Evolutionary conservation across 2,888 invertebrate species (phyloP).

Genomic region (Coenonympha glycerion): DNA sequence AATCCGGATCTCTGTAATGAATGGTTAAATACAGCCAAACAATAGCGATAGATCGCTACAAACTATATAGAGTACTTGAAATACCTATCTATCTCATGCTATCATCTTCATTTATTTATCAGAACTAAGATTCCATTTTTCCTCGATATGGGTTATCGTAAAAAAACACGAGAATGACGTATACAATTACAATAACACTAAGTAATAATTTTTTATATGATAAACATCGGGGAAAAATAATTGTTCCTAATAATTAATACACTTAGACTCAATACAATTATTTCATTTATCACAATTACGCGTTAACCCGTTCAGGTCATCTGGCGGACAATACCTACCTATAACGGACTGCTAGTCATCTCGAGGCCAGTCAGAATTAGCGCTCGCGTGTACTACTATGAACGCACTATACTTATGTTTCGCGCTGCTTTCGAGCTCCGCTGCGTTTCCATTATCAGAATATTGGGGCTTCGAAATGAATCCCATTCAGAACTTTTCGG

Average conservation of each 20-base stretch:
- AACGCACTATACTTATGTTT: slow-evolving; percentile 28
- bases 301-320: slow-evolving; percentile 8
- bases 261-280: too few relatives aligned
- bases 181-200: neutral
- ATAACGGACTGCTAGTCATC: neutral
- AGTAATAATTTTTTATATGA: neutral
- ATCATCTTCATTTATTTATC: too few relatives aligned
- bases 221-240: neutral
- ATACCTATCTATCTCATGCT: too few relatives aligned
- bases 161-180: too few relatives aligned
- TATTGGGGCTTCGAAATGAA: slow-evolving; percentile 16
- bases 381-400: slow-evolving; percentile 35
- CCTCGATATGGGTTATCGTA: too few relatives aligned
- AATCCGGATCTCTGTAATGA: too few relatives aligned
- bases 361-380: slow-evolving; percentile 12
- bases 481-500: slow-evolving; percentile 26
- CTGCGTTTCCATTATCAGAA: slow-evolving; percentile 19
- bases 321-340: neutral
- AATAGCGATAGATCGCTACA: too few relatives aligned
- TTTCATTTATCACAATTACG: slow-evolving; percentile 5
- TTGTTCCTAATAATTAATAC: neutral
- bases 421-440: slow-evolving; percentile 20
- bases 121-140: too few relatives aligned
- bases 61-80: too few relatives aligned
- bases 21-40: too few relatives aligned